Conservation (phyloP, 2,888 invertebrate genomes). For the Troilus luridus region DNA sequence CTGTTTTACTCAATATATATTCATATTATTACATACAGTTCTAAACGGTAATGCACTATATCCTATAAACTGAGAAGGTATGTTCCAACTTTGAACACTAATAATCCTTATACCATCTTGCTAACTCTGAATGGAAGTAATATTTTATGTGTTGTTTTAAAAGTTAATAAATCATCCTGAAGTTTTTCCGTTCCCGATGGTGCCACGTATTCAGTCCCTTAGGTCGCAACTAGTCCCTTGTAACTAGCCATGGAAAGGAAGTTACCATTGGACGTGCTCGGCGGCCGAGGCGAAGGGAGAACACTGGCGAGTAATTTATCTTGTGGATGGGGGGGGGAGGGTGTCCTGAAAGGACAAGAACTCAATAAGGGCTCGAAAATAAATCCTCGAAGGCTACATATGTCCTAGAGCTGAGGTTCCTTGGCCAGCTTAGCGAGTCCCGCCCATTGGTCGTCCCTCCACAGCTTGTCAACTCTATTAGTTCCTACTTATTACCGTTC, state of each 20-base stretch:
- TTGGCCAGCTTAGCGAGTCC: not conserved
- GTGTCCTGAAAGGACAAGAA: not conserved
- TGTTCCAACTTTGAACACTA: too few species aligned
- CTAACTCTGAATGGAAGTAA: too few species aligned
- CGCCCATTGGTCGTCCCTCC: not conserved
- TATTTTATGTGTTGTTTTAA: not conserved
- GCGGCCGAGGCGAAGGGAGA: constrained; percentile 9
- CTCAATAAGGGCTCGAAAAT: constrained; percentile 29
- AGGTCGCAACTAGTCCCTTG: not conserved
- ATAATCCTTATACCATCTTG: too few species aligned
- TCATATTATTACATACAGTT: too few species aligned
- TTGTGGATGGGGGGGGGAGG: not conserved
- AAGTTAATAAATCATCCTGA: not conserved
- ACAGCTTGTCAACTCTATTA: not conserved
- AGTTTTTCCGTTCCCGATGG: not conserved
- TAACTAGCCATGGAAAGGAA: not conserved
- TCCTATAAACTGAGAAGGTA: too few species aligned
- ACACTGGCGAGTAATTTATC: constrained; percentile 24
- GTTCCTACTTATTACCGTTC: not conserved
- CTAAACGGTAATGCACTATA: too few species aligned
- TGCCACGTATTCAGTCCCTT: not conserved
- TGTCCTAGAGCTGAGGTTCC: not conserved
- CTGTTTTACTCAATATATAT: too few species aligned
- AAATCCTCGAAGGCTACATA: constrained; percentile 37
- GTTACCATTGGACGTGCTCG: not conserved